phyloP scores from a whole-genome alignment of 2,113 vertebrate species.

The Balaeniceps rex region DNA sequence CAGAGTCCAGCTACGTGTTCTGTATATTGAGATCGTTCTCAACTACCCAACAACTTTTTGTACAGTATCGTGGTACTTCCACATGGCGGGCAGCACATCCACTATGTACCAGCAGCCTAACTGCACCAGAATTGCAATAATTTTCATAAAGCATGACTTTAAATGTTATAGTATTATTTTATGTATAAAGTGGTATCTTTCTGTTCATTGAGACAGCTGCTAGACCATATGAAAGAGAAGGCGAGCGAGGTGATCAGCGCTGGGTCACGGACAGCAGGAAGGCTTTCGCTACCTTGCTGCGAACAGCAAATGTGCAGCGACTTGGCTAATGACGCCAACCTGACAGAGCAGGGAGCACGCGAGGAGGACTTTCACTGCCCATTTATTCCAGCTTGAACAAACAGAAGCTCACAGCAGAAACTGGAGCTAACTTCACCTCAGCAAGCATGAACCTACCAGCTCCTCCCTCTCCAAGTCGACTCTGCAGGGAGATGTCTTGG shows the following conservation, averaged over 20 bases:
- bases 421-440: neutral
- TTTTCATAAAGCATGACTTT: neutral
- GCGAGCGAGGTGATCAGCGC: accelerated
- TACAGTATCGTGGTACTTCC: neutral
- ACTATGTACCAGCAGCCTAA: neutral
- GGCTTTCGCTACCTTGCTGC: neutral
- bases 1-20: neutral
- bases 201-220: neutral
- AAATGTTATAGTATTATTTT: neutral
- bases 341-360: neutral
- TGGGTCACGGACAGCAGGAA: neutral
- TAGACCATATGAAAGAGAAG: neutral
- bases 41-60: neutral
- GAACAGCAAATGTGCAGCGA: accelerated
- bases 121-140: neutral
- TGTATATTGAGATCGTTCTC: neutral
- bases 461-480: neutral
- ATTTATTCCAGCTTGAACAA: neutral
- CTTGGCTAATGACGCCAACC: accelerated
- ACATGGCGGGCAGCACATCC: accelerated
- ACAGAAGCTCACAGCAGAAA: neutral
- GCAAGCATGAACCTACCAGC: neutral
- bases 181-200: neutral
- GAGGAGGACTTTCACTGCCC: neutral
- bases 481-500: neutral